Percentiles rank a stretch among this genome's conserved stretches.
These are phyloP conservation scores for Platypus cylindrus DNA, from an alignment of 2,888 invertebrate genomes.

Conservation along the genomic window DNA sequence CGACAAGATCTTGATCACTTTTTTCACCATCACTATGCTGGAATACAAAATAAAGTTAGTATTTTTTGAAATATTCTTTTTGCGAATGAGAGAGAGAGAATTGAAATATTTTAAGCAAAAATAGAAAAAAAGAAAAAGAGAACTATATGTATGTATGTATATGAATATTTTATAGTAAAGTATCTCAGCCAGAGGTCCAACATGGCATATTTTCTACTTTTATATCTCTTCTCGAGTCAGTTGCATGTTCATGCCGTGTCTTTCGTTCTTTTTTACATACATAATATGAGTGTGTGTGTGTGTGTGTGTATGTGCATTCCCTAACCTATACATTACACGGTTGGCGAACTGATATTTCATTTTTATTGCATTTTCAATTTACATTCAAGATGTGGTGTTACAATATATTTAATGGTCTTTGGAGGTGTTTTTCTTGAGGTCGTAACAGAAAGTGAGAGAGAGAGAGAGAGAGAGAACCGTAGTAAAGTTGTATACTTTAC, in stretches of 20 bases:
- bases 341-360: constrained; percentile 14
- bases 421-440: neutral
- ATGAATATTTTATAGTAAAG: constrained; percentile 4
- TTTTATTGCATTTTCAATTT: constrained; percentile 14
- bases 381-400: too few species aligned
- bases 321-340: constrained; percentile 19
- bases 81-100: too few species aligned
- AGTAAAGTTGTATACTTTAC: too few species aligned
- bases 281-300: too few species aligned
- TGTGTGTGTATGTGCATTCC: constrained; percentile 19
- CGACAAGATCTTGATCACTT: constrained; percentile 85
- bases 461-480: too few species aligned
- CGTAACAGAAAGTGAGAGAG: too few species aligned
- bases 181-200: constrained; percentile 14
- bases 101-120: too few species aligned
- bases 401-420: too few species aligned
- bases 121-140: too few species aligned
- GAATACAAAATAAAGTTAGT: constrained; percentile 21
- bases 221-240: constrained; percentile 27
- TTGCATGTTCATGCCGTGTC: constrained; percentile 21
- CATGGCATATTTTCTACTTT: constrained; percentile 24
- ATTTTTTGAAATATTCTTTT: too few species aligned
- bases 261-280: constrained; percentile 17
- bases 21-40: constrained; percentile 75
- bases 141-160: too few species aligned